Percentiles rank a stretch among this genome's conserved stretches.
Conservation (phyloP, 2,797 vertebrate genomes). For the Intellagama lesueurii region DNA sequence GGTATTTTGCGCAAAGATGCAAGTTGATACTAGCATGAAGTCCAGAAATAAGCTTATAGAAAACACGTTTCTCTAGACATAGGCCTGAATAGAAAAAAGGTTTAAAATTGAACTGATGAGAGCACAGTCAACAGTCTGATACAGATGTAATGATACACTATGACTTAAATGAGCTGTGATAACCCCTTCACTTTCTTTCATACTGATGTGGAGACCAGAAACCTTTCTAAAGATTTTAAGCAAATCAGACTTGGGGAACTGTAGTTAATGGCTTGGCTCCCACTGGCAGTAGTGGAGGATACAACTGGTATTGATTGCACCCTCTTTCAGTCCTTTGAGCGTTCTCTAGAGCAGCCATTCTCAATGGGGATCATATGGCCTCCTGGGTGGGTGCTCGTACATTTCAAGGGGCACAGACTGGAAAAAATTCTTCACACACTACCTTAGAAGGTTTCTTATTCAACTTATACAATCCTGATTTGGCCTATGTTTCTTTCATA, state of each 20-base stretch:
- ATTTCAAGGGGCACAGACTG: no score
- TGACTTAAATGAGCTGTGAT: neutral
- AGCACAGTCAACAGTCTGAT: neutral
- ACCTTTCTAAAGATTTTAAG: neutral
- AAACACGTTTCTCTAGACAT: slow-evolving; percentile 95
- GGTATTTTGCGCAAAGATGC: slow-evolving; percentile 91
- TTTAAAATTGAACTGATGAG: neutral
- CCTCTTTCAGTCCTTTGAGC: neutral
- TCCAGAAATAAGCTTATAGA: slow-evolving; percentile 95
- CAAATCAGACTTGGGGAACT: neutral
- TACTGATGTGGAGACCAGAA: neutral
- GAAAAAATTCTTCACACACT: no score
- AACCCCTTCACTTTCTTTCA: neutral
- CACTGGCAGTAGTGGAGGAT: neutral
- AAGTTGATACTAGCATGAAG: slow-evolving; percentile 97
- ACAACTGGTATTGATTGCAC: neutral
- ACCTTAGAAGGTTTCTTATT: no score
- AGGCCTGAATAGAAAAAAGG: slow-evolving; percentile 76
- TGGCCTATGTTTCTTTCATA: no score
- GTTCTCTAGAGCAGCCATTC: neutral
- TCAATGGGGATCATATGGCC: no score
- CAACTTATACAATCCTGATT: no score
- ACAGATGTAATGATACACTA: neutral
- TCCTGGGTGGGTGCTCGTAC: no score
- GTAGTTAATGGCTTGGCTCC: neutral